Base-by-base conservation (phyloP, 2,888 invertebrate genomes). In the Drosophila vallismaia region DNA sequence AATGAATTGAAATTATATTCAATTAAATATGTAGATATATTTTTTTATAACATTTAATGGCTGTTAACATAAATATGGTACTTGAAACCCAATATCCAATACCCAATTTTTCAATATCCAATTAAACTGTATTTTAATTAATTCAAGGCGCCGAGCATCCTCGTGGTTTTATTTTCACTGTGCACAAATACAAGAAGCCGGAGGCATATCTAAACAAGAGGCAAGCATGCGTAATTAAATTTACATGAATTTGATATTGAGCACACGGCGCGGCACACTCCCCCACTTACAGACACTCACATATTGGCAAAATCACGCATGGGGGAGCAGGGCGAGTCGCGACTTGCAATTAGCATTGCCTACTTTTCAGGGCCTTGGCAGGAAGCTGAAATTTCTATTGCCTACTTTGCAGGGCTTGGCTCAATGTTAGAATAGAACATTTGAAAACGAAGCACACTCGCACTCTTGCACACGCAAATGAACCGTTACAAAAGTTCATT, bases 181-280 rank as follows among this genome's bases (percentile, higher is more conserved):
- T 45, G 33, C 60, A 31, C 50, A 45, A 50, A 56, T 40, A 36
- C 57, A 10, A 7, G 3, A 5, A 31, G 33, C 44, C 51, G 42
- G 26, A 45, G 45, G 56, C 70, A 75, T 76, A 78, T 67, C 67
- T 85, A 81, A 85, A 81, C 81, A 87, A 59, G 82, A 71, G 60
- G 82, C 79, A 72, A 74, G 86, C 82, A 87, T 76, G 86, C 84
- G 84, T 84, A 86, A 84, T 84, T 88, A 88, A 84, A 84, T 84
- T 88, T 88, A 83, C 88, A 84, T 84, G 88, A 84, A 83, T 86
- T 70, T 82, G 81, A 81, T 82, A 82, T 82, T 85, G 86, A 87
- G 75, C 78, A 81, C 68, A 71, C 63, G 69, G 36, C 14, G n/a
- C 45, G 46, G 19, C 44, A 55, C 56, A 69, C 36, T 54, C 38